phyloP scores from a whole-genome alignment of 2,113 vertebrate species.

The Miniopterus natalensis region DNA sequence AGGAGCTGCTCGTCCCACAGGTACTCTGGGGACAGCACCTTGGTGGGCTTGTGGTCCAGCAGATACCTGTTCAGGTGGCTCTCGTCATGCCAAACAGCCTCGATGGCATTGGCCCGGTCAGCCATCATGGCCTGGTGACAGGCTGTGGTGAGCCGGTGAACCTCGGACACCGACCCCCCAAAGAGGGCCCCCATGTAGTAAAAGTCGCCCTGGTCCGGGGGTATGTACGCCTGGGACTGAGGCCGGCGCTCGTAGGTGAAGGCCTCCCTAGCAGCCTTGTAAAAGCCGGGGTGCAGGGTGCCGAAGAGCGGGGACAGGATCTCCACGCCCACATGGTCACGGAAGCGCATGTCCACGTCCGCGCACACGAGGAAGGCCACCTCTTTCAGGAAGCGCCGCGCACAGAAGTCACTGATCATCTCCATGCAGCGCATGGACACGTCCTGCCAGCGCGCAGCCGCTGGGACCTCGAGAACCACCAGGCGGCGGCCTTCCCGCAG shows the following conservation, averaged over 20 bases:
- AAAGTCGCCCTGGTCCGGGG: slow-evolving; percentile 82
- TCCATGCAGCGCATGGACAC: slow-evolving; percentile 84
- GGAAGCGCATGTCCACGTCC: slow-evolving; percentile 86
- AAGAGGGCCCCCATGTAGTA: slow-evolving; percentile 85
- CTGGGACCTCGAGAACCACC: not conserved
- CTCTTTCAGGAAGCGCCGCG: slow-evolving; percentile 2
- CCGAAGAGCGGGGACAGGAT: slow-evolving; percentile 78
- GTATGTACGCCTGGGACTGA: slow-evolving; percentile 77
- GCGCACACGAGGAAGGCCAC: slow-evolving; percentile 82
- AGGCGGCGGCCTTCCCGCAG: slow-evolving; percentile 53
- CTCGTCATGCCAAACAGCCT: slow-evolving; percentile 86
- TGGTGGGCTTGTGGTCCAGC: slow-evolving; percentile 86
- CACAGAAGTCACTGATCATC: slow-evolving; percentile 73
- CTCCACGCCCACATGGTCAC: slow-evolving; percentile 81
- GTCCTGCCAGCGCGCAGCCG: slow-evolving; percentile 84
- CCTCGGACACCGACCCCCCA: slow-evolving; percentile 78
- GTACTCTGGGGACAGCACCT: slow-evolving; percentile 87
- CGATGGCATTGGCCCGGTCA: slow-evolving; percentile 66
- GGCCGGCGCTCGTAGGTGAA: slow-evolving; percentile 82
- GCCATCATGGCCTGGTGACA: slow-evolving; percentile 79
- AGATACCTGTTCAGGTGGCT: slow-evolving; percentile 82
- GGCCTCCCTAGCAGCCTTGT: rapidly evolving
- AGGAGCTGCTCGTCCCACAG: slow-evolving; percentile 74
- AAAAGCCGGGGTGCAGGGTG: slow-evolving; percentile 83
- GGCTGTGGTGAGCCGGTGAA: slow-evolving; percentile 76